Percentiles rank a stretch among this genome's conserved stretches.
Evolutionary conservation across 2,888 invertebrate genomes (phyloP).

Genomic region (Andrena chrysosceles): DNA sequence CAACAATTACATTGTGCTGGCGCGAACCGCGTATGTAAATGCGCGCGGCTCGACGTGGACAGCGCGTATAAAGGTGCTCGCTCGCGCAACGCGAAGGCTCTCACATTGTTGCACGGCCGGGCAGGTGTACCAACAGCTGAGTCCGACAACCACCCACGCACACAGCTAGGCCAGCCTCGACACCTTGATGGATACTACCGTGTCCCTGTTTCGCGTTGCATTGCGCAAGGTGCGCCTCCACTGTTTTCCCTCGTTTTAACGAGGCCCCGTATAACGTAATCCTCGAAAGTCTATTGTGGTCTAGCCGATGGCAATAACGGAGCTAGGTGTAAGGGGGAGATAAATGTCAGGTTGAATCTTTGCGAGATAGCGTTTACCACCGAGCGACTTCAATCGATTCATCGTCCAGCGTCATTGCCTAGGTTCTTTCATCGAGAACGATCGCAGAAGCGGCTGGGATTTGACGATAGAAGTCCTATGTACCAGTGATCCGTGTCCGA

Average conservation of each 20-base stretch:
- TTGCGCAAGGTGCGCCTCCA: constrained; percentile 71
- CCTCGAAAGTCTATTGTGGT: constrained; percentile 45
- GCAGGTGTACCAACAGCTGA: constrained; percentile 82
- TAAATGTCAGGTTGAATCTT: neutral
- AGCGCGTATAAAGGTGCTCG: constrained; percentile 70
- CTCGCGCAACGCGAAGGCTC: constrained; percentile 56
- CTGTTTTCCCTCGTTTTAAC: constrained; percentile 64
- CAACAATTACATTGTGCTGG: constrained; percentile 80
- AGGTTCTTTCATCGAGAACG: neutral
- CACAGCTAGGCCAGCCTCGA: constrained; percentile 67
- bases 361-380: neutral
- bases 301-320: neutral
- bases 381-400: too few species aligned
- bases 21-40: constrained; percentile 79
- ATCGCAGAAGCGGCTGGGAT: neutral
- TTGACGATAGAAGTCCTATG: neutral
- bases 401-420: neutral
- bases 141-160: constrained; percentile 77
- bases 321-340: too few species aligned
- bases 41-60: constrained; percentile 66
- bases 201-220: constrained; percentile 68
- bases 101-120: constrained; percentile 49
- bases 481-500: too few species aligned
- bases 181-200: constrained; percentile 73
- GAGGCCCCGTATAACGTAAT: constrained; percentile 57